Percentiles rank a stretch among this genome's conserved stretches.
Evolutionary conservation across 2,113 vertebrate species (phyloP).

Genomic region (Hippocampus barbouri): DNA sequence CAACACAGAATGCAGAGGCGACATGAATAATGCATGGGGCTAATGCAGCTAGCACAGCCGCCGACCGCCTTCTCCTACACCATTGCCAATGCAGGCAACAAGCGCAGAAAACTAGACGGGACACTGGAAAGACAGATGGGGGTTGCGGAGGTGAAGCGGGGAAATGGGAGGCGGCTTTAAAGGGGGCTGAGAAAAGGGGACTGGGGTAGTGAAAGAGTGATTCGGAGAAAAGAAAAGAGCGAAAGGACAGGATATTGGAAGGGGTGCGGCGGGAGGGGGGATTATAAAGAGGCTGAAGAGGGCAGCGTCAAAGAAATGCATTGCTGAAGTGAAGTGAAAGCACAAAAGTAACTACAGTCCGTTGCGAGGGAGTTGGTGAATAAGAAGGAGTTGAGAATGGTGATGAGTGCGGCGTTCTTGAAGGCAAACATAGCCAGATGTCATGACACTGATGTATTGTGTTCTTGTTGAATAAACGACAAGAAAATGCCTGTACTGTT

Average conservation of each 20-base stretch:
- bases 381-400: conserved; percentile 15
- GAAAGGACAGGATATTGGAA: conserved; percentile 63
- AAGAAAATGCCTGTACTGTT: conserved; percentile 11
- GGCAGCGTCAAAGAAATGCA: conserved; percentile 42
- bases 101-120: conserved; percentile 24
- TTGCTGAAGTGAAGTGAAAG: conserved; percentile 21
- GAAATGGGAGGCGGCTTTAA: conserved; percentile 22
- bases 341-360: conserved; percentile 50
- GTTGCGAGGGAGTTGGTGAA: conserved; percentile 20
- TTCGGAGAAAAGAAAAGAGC: conserved; percentile 51
- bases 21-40: conserved; percentile 74
- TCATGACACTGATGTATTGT: conserved; percentile 28
- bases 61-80: conserved; percentile 45
- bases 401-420: conserved; percentile 40
- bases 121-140: conserved; percentile 34
- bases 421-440: conserved; percentile 28
- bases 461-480: conserved; percentile 9
- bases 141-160: conserved; percentile 23
- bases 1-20: conserved; percentile 61
- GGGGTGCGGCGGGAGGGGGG: conserved; percentile 24
- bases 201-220: conserved; percentile 44
- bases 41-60: conserved; percentile 66
- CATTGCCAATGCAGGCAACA: conserved; percentile 48
- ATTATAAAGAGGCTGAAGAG: conserved; percentile 58
- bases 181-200: conserved; percentile 53